phyloP scores from a whole-genome alignment of 2,113 vertebrate species.

The Caracal caracal region DNA sequence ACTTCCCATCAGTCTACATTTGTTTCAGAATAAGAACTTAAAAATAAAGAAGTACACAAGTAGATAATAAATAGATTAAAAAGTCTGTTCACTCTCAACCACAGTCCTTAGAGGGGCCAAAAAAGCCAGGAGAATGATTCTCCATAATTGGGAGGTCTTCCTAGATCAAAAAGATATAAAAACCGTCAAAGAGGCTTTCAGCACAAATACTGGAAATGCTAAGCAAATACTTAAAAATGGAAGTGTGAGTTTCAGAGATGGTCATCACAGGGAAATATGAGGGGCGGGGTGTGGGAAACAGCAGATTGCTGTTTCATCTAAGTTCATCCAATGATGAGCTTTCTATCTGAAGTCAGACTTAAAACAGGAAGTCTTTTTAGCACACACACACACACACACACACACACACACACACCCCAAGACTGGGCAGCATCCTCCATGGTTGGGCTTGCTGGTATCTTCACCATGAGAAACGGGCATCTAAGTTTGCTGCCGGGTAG shows the following conservation, averaged over 20 bases:
- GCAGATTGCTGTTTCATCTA: neutral
- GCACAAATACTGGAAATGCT: neutral
- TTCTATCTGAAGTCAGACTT: neutral
- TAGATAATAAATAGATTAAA: neutral
- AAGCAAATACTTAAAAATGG: neutral
- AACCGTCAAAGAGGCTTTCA: neutral
- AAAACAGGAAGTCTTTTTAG: neutral
- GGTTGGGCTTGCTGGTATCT: neutral
- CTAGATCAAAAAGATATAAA: neutral
- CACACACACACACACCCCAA: neutral
- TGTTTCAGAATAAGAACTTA: neutral
- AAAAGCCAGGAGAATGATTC: neutral
- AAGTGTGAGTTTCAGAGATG: neutral
- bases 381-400: neutral
- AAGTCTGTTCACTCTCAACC: neutral
- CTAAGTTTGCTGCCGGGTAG: neutral
- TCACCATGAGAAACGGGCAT: neutral
- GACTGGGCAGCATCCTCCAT: accelerated
- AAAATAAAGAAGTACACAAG: neutral
- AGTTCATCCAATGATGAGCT: too few relatives aligned
- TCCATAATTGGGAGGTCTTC: neutral
- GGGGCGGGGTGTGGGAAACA: too few relatives aligned
- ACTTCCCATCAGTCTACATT: neutral
- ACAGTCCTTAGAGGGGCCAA: neutral
- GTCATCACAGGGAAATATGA: neutral